A percentile compares a stretch with the other conserved stretches of the same genome.
phyloP scores from a whole-genome alignment of 64 coral and sea anemone genomes.

The Actinia tenebrosa region DNA sequence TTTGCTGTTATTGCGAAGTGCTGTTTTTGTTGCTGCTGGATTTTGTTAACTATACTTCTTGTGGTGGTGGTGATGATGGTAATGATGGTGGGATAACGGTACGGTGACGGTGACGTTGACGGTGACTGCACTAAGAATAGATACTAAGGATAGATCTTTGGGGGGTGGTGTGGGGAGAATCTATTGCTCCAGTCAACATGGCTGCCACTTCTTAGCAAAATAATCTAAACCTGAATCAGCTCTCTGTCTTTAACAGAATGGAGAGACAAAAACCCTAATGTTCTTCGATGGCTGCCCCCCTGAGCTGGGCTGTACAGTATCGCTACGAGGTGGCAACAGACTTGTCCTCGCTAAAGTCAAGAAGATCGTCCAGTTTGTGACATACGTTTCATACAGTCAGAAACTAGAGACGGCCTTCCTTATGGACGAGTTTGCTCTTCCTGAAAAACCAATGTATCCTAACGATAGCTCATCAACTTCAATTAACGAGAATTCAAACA shows the following conservation, averaged over 20 bases:
- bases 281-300: slow-evolving; percentile 88
- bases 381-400: slow-evolving; percentile 62
- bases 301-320: slow-evolving; percentile 70
- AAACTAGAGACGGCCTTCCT: slow-evolving; percentile 65
- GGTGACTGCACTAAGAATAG: too few relatives aligned
- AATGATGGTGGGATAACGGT: too few relatives aligned
- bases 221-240: too few relatives aligned
- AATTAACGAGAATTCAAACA: not conserved
- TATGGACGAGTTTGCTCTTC: slow-evolving; percentile 70
- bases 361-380: slow-evolving; percentile 46
- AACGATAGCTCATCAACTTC: not conserved
- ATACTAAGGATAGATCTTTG: too few relatives aligned
- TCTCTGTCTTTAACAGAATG: slow-evolving; percentile 43
- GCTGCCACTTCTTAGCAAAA: too few relatives aligned
- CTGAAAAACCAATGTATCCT: slow-evolving; percentile 11
- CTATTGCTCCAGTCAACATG: too few relatives aligned
- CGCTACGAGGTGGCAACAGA: slow-evolving; percentile 51
- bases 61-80: too few relatives aligned
- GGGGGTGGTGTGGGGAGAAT: too few relatives aligned
- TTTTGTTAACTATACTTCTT: too few relatives aligned
- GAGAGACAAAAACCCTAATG: slow-evolving; percentile 78
- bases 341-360: slow-evolving; percentile 58
- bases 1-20: too few relatives aligned
- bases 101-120: too few relatives aligned
- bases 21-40: too few relatives aligned